Percentiles rank a stretch among this genome's conserved stretches.
phyloP scores from a whole-genome alignment of 2,797 vertebrate genomes.

The Sebastes taczanowskii region DNA sequence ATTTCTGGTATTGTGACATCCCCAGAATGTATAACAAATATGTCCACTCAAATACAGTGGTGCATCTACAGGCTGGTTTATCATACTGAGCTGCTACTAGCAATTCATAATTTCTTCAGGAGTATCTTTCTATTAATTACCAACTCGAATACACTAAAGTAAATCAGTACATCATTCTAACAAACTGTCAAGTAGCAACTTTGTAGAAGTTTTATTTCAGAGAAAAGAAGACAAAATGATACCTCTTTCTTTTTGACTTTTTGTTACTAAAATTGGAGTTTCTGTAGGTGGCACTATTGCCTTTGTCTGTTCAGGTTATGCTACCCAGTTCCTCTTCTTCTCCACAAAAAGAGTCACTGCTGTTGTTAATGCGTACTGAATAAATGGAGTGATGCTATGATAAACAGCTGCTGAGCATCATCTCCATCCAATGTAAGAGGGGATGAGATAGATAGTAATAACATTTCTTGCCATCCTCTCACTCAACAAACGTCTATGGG shows the following conservation, averaged over 20 bases:
- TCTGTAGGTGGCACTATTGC: not conserved
- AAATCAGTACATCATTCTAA: not conserved
- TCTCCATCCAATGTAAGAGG: not conserved
- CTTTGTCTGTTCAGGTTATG: not conserved
- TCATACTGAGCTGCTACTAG: not conserved
- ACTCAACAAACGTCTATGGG: not conserved
- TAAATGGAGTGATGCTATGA: not conserved
- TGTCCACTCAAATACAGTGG: not conserved
- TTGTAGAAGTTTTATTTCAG: not conserved
- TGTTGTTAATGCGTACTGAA: not conserved
- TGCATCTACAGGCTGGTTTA: not conserved
- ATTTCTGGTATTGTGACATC: not conserved
- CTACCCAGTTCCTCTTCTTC: not conserved
- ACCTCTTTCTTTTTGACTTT: not conserved
- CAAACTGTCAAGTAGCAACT: not conserved
- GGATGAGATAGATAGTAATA: not conserved
- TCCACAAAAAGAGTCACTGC: not conserved
- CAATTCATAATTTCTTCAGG: not conserved
- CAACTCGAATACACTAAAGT: not conserved
- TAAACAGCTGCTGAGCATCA: not conserved
- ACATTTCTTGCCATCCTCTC: not conserved
- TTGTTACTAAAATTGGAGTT: not conserved
- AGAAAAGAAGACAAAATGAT: not conserved
- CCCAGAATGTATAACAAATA: slow-evolving; percentile 4
- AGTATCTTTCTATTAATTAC: not conserved